Evolutionary conservation across 2,113 vertebrate species (phyloP).

Genomic region (Plotosus lineatus): DNA sequence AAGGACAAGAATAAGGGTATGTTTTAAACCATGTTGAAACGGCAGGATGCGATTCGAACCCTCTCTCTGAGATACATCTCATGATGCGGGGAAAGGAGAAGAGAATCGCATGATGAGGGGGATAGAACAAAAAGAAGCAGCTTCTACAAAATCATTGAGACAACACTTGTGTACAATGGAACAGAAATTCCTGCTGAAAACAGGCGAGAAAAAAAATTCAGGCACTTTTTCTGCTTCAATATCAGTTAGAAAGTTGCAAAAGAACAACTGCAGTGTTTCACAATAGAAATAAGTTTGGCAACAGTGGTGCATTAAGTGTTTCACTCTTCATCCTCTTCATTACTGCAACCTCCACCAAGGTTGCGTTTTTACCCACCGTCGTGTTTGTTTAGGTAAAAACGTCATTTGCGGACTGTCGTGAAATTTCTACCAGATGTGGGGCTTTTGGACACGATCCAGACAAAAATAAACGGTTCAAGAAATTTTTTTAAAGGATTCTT

Average conservation of each 20-base stretch:
- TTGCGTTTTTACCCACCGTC: too few species aligned
- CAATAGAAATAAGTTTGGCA: constrained; percentile 80
- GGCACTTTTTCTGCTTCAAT: constrained; percentile 94
- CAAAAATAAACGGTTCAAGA: too few species aligned
- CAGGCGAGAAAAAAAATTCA: constrained; percentile 90
- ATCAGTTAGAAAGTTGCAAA: constrained; percentile 78
- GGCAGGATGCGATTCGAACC: neutral
- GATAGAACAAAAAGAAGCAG: constrained; percentile 49
- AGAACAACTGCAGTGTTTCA: constrained; percentile 68
- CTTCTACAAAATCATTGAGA: constrained; percentile 72
- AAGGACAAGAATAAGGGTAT: neutral
- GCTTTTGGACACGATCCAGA: too few species aligned
- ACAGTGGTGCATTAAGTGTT: constrained; percentile 64
- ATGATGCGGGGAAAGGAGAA: neutral
- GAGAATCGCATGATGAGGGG: constrained; percentile 59
- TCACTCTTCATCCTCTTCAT: constrained; percentile 68
- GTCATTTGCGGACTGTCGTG: too few species aligned
- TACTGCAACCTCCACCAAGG: too few species aligned
- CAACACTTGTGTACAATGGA: constrained; percentile 97
- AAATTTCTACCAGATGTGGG: too few species aligned
- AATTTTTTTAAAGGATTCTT: too few species aligned
- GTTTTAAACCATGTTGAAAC: neutral
- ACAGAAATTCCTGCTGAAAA: constrained; percentile 58
- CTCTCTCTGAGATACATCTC: neutral
- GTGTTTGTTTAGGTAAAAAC: too few species aligned